Base-by-base conservation (phyloP, 2,888 invertebrate genomes). In the Drosophila anomalipes region DNA sequence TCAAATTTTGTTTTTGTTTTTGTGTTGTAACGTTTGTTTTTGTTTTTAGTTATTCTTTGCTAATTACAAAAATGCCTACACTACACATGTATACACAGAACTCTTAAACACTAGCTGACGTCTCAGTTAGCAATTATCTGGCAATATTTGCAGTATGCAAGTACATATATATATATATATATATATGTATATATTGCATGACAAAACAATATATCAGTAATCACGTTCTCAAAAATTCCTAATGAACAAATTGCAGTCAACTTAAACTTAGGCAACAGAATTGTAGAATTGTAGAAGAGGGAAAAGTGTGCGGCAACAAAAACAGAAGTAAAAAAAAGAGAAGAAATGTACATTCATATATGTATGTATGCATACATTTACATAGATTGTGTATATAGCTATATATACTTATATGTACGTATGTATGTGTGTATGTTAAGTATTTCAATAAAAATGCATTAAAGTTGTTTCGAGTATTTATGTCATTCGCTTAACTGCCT, bases 221-320 rank as follows among this genome's bases (percentile, higher is more conserved):
- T 87, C 78, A 86, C 74, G 73, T 77, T 77, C 56, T 76, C 75
- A 68, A 76, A 73, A 70, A 66, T 64, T 41, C 65, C 62, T 81
- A 65, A 65, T 61, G 62, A 73, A 66, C 68, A 56, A 66, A 70
- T 83, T 64, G 70, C 81, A 83, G 77, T 72, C 81, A 80, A 89
- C 91, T 87, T 87, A 87, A 91, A 91, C 87, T 80, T 87, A 91
- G 91, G 81, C 87, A 87, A 87, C 91, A 87, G 81, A 83, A 81
- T 73, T 60, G 37, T 26, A 63, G 56, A 39, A 59, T 62, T 76
- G n/a, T n/a, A n/a, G 68, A 63, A 72, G 75, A 62, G 74, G 80
- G 73, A 74, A 77, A 79, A 70, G 57, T 77, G 84, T 89, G 91
- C 89, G 91, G 91, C 86, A 84, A 80, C 82, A 57, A 65, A 74